Base-by-base conservation (phyloP, 2,888 invertebrate genomes). In the Calameuta filiformis region DNA sequence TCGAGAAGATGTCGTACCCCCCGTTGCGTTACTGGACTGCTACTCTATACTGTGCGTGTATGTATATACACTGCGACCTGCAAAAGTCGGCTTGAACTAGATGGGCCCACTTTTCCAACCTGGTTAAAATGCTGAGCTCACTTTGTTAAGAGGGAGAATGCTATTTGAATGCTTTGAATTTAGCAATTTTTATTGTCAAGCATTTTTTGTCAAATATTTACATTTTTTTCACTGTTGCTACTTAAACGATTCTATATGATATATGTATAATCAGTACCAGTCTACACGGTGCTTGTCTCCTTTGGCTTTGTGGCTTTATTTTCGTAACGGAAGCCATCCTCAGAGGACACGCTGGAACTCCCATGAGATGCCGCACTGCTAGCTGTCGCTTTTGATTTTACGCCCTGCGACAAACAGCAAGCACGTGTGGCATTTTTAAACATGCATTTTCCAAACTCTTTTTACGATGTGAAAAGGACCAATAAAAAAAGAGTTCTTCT, bases 351-450 rank as follows among this genome's bases (percentile, higher is more conserved):
- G 35, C 71, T 37, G 68, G 69, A 77, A 73, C 31, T 77, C 79
- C 76, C 79, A 79, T n/a, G 79, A 73, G 79, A 79, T 34, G 37
- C 35, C 68, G 71, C 71, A 35, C 74, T 75, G 35, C 33, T 73
- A 69, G 69, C 79, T 76, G 79, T 79, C 79, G 68, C 68, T 35
- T 56, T 73, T 34, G 69, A 79, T 79, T 73, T 35, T 35, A 68
- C 35, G 73, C 40, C 30, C 37, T 12, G 73, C 69, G 73, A 68
- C 73, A 74, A 79, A 77, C 76, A 73, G 69, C 76, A 76, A 77
- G 76, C 79, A 79, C 79, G 79, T 79, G 79, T 76, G 79, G 76
- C 73, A 79, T 76, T 79, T 31, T 31, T 68, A 79, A 76, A 73
- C 79, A 79, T 31, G n/a, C 71, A 30, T 74, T 35, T 73, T 69